Evolutionary conservation across 2,888 invertebrate genomes (phyloP), one percentile per base, ranked within the genome.

Genomic region (Amiota communis): DNA sequence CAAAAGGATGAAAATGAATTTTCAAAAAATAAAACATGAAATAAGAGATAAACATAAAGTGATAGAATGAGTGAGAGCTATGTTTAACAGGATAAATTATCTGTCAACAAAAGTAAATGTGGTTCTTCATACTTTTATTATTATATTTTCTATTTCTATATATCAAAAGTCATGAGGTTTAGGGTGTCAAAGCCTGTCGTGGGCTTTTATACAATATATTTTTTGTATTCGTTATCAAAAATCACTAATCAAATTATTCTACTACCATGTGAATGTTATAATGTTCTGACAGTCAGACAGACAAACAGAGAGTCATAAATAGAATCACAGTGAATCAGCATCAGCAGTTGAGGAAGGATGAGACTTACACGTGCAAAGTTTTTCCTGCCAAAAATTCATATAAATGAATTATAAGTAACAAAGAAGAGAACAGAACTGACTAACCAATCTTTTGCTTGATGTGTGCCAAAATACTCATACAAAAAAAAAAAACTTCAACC

Each of bases 231-330:
- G 79, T 81, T 87, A 88, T 87, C 86, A 81, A 86, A 88, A 83
- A 86, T 87, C 88, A 88, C 88, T 88, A 87, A 88, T 88, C 88
- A 87, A 87, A 87, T 86, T 86, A 85, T 85, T 80, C 83, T 81
- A 85, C 84, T 81, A 85, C 83, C 86, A 84, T 88, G 83, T 88
- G 86, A n/a, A 86, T 85, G 83, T 82, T 9, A 59, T 36, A 36
- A 36, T 36, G 36, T 36, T 36, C 36, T 36, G 36, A 36, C 76
- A 74, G 78, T 65, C 76, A 72, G 69, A 72, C 74, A 79, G 67
- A 74, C 67, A 49, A 36, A 53, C 20, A 20, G 20, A 15, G 70
- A 11, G 53, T 70, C 59, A 59, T 53, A 56, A 57, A 70, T 53
- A 74, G 74, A 75, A n/a, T 17, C 57, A 71, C 59, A 36, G 6